Conservation (phyloP, 1,140 invertebrate species). For the Atopsyche davidsoni region DNA sequence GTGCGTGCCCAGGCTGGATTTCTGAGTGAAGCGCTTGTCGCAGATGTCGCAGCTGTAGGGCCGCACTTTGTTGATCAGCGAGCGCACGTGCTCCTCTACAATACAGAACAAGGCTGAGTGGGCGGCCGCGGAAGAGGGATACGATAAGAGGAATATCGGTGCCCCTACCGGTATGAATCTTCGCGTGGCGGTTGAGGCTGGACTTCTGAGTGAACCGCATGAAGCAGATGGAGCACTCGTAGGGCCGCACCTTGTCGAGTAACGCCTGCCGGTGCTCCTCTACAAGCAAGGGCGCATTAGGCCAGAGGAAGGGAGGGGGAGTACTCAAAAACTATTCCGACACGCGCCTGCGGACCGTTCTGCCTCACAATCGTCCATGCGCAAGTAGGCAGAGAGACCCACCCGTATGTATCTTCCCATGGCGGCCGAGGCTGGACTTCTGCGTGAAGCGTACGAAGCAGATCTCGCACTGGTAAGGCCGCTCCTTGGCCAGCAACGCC, state of each 20-base stretch:
- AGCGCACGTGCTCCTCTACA: slow-evolving; percentile 53
- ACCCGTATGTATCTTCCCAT: slow-evolving; percentile 42
- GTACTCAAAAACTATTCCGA: slow-evolving; percentile 31
- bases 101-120: slow-evolving; percentile 29
- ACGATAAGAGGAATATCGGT: slow-evolving; percentile 4
- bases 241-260: slow-evolving; percentile 59
- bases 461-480: slow-evolving; percentile 49
- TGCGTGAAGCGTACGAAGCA: slow-evolving; percentile 49
- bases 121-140: slow-evolving; percentile 8
- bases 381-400: slow-evolving; percentile 36
- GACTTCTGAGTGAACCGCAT: slow-evolving; percentile 56
- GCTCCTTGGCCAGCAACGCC: slow-evolving; percentile 45
- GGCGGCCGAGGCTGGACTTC: slow-evolving; percentile 42
- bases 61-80: slow-evolving; percentile 56
- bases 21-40: slow-evolving; percentile 70
- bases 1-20: slow-evolving; percentile 76
- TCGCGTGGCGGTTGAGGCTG: slow-evolving; percentile 51
- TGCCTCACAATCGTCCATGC: slow-evolving; percentile 37
- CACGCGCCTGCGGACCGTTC: slow-evolving; percentile 32
- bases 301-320: slow-evolving; percentile 36
- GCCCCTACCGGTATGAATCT: slow-evolving; percentile 52
- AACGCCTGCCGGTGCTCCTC: slow-evolving; percentile 52
- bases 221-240: slow-evolving; percentile 54
- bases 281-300: slow-evolving; percentile 40
- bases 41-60: slow-evolving; percentile 74